These are phyloP conservation scores for Carlito syrichta DNA, from an alignment of 2,113 vertebrate species.

Conservation along the genomic window DNA sequence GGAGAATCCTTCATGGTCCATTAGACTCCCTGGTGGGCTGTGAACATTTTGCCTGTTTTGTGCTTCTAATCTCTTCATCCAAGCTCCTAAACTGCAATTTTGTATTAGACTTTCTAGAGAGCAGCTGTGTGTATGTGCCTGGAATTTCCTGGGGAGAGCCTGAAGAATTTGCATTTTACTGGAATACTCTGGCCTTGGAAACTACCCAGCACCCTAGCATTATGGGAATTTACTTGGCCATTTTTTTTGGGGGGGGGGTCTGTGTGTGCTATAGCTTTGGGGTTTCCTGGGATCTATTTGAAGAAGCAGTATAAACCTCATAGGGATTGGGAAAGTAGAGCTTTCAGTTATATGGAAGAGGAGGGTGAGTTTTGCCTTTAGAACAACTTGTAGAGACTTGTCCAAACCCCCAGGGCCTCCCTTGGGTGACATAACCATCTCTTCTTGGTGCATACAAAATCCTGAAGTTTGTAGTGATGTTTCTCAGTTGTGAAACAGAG, in stretches of 20 bases:
- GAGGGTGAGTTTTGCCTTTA: too few species aligned
- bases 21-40: not conserved
- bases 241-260: not conserved
- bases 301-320: not conserved
- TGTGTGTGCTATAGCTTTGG: slow-evolving; percentile 9
- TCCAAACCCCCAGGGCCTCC: not conserved
- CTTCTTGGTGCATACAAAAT: not conserved
- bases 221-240: slow-evolving; percentile 41
- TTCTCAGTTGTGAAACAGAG: not conserved
- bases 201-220: slow-evolving; percentile 42
- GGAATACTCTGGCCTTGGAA: slow-evolving; percentile 53
- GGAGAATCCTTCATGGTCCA: not conserved
- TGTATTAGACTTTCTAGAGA: not conserved
- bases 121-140: slow-evolving; percentile 17
- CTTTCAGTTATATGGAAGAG: not conserved
- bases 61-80: not conserved
- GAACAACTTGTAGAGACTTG: not conserved
- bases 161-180: slow-evolving; percentile 54
- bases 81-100: not conserved
- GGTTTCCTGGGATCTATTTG: slow-evolving; percentile 20
- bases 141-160: slow-evolving; percentile 32
- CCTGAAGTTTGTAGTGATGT: not conserved
- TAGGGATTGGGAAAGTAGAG: not conserved
- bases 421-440: not conserved
- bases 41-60: not conserved